Percentiles rank a stretch among this genome's conserved stretches.
Evolutionary conservation across 1,140 invertebrate species (phyloP).

Genomic region (Zaprionus lachaisei): DNA sequence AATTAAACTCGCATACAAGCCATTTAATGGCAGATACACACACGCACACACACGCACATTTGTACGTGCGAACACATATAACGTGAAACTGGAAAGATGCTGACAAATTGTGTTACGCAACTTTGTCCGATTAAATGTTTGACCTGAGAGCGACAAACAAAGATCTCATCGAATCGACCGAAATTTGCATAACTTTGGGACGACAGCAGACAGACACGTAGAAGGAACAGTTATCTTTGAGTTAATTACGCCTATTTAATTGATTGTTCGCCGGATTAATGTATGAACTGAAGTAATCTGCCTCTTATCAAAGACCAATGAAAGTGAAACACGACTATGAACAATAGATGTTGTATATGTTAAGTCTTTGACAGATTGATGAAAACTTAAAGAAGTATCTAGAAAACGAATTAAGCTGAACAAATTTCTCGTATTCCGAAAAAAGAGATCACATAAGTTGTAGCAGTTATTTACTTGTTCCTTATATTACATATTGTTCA

Average conservation of each 20-base stretch:
- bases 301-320: background rate
- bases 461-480: too few relatives aligned
- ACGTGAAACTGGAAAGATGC: constrained; percentile 28
- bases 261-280: background rate
- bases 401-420: too few relatives aligned
- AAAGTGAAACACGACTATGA: background rate
- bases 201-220: background rate
- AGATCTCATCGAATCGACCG: background rate
- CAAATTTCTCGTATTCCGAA: too few relatives aligned
- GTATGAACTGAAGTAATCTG: background rate
- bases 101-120: constrained; percentile 49
- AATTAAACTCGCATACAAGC: constrained; percentile 23
- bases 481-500: background rate
- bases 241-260: background rate
- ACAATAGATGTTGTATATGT: background rate
- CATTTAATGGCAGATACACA: constrained; percentile 21
- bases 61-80: constrained; percentile 8
- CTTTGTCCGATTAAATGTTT: constrained; percentile 10
- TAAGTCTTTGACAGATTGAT: background rate
- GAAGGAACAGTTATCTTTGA: background rate
- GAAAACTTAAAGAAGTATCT: background rate
- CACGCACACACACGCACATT: background rate
- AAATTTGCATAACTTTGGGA: constrained; percentile 38
- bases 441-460: too few relatives aligned
- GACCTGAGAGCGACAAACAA: background rate